Evolutionary conservation across 2,888 invertebrate genomes (phyloP), one percentile per base, ranked within the genome.

Genomic region (Isotomurus palustris): DNA sequence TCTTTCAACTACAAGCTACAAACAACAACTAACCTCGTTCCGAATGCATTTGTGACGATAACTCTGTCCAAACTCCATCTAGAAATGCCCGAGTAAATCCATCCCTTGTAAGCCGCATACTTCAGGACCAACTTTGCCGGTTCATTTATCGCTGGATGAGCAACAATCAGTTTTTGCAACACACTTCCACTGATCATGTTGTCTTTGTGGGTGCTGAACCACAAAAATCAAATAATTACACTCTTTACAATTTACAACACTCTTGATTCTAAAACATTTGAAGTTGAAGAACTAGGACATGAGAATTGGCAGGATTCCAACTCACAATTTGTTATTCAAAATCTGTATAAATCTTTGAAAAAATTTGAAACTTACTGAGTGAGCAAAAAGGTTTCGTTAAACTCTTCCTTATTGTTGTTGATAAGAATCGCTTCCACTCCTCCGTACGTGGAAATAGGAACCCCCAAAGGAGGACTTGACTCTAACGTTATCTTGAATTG

Each of bases 341-440:
- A n/a, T n/a, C n/a, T n/a, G n/a, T n/a, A n/a, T n/a, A n/a, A n/a
- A n/a, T n/a, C n/a, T n/a, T n/a, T n/a, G n/a, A n/a, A n/a, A n/a
- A n/a, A n/a, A n/a, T n/a, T n/a, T n/a, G n/a, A 19, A 36, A 60
- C 80, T 78, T 79, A 88, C 89, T 84, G 85, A 24, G 90, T 91
- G 79, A 93, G 84, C 17, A 85, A 83, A 75, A 92, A 92, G 3
- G 91, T 88, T 75, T 93, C 92, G 73, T 92, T 92, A 43, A 91
- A 82, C 10, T 85, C 51, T n/a, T 49, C 36, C 22, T 25, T 60
- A 14, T 19, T 47, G 27, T 14, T 35, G 14, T 57, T 88, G 59
- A 91, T 84, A 21, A 93, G 77, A 0, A 87, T 88, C 40, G 91
- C 78, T 68, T 79, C 78, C 2, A 82, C 74, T 68, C 87, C 85